Evolutionary conservation across 2,113 vertebrate genomes (phyloP).

Genomic region (Zapornia atra): DNA sequence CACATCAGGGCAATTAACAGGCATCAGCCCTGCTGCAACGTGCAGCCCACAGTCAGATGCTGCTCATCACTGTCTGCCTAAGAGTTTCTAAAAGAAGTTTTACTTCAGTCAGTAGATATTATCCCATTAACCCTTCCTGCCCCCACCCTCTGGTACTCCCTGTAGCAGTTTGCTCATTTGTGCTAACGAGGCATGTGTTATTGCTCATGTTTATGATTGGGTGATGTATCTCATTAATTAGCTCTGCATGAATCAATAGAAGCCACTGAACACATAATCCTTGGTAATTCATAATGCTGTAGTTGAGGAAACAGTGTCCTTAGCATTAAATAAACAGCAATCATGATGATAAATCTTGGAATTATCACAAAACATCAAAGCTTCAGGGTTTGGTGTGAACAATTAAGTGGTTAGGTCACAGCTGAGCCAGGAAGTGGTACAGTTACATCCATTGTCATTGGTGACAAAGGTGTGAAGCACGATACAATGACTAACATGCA

Average conservation of each 20-base stretch:
- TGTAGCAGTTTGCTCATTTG: not conserved
- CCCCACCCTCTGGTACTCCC: not conserved
- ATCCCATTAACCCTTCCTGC: not conserved
- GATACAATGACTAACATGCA: not conserved
- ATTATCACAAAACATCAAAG: not conserved
- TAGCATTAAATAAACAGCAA: not conserved
- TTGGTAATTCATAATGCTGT: not conserved
- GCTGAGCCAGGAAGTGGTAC: not conserved
- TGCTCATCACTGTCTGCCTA: not conserved
- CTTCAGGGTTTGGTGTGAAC: not conserved
- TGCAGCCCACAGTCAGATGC: rapidly evolving
- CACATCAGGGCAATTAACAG: rapidly evolving
- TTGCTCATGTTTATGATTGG: not conserved
- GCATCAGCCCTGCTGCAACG: rapidly evolving
- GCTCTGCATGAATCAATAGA: not conserved
- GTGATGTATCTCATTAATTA: conserved; percentile 18
- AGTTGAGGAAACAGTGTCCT: not conserved
- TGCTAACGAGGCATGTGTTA: not conserved
- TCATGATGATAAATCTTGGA: not conserved
- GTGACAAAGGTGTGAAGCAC: not conserved
- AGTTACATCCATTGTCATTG: rapidly evolving
- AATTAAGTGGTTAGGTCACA: not conserved
- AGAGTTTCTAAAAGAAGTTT: not conserved
- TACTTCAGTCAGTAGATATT: not conserved
- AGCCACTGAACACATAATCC: not conserved